Conservation (phyloP, 2,113 vertebrate genomes). For the Esox niger region DNA sequence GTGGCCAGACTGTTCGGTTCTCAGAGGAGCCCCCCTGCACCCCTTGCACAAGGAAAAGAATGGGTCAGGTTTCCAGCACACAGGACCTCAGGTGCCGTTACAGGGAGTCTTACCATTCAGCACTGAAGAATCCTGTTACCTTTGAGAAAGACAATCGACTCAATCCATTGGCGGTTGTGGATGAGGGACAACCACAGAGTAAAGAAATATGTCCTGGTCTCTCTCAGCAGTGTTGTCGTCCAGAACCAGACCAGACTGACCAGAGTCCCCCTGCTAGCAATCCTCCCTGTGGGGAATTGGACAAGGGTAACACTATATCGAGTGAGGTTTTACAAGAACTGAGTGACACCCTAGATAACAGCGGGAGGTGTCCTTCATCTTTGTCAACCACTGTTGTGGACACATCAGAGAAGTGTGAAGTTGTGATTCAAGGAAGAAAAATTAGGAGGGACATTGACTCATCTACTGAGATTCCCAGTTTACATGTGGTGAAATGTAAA, state of each 20-base stretch:
- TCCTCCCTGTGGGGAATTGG: conserved; percentile 50
- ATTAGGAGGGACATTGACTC: conserved; percentile 49
- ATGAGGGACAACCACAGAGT: conserved; percentile 54
- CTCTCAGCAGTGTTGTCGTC: not conserved
- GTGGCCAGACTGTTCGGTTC: conserved; percentile 43
- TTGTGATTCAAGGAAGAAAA: conserved; percentile 67
- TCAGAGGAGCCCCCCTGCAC: conserved; percentile 74
- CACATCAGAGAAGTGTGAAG: conserved; percentile 76
- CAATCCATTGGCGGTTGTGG: conserved; percentile 58
- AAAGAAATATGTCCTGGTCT: conserved; percentile 10
- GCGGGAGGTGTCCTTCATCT: conserved; percentile 58
- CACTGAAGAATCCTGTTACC: conserved; percentile 67
- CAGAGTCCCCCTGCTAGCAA: not conserved
- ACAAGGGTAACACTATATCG: conserved; percentile 37
- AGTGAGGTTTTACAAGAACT: conserved; percentile 17
- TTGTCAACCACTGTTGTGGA: conserved; percentile 67
- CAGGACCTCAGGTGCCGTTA: conserved; percentile 67
- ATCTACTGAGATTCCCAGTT: conserved; percentile 58
- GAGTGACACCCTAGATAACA: not conserved
- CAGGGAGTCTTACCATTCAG: conserved; percentile 74
- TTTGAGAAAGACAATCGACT: conserved; percentile 46
- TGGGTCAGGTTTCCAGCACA: conserved; percentile 38
- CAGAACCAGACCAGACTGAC: not conserved
- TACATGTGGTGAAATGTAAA: conserved; percentile 77
- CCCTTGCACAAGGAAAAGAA: conserved; percentile 67